phyloP scores from a whole-genome alignment of 2,888 invertebrate species.

The Osmoderma eremita region DNA sequence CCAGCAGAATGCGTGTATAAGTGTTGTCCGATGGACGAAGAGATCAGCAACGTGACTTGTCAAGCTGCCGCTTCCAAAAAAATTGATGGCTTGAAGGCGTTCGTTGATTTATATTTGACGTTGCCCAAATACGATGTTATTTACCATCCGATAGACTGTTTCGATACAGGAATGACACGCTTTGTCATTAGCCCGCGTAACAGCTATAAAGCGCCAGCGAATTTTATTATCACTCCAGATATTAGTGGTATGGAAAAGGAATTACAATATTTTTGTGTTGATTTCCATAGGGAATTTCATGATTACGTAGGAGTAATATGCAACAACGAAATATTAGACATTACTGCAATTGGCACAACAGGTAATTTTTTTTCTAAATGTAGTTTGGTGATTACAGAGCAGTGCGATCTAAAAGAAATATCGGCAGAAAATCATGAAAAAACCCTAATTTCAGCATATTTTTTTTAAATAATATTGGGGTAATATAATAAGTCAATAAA shows the following conservation, averaged over 20 bases:
- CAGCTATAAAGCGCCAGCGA: neutral
- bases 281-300: conserved; percentile 29
- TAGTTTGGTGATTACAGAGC: no score
- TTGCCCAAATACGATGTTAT: conserved; percentile 18
- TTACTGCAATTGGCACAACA: neutral
- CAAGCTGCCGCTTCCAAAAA: neutral
- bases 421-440: no score
- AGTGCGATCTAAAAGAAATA: no score
- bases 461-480: no score
- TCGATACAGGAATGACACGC: conserved; percentile 23
- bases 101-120: conserved; percentile 7
- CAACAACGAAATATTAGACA: neutral
- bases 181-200: conserved; percentile 37
- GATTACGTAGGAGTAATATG: conserved; percentile 35
- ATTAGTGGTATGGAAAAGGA: conserved; percentile 25
- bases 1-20: conserved; percentile 26
- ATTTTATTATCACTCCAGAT: conserved; percentile 26
- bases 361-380: conserved; percentile 1
- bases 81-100: conserved; percentile 23
- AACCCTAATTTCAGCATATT: no score
- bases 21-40: conserved; percentile 32
- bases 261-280: conserved; percentile 37
- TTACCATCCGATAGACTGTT: conserved; percentile 33
- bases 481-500: no score
- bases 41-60: conserved; percentile 19